Evolutionary conservation across 1,140 invertebrate genomes (phyloP).

Genomic region (Orchestia grillus): DNA sequence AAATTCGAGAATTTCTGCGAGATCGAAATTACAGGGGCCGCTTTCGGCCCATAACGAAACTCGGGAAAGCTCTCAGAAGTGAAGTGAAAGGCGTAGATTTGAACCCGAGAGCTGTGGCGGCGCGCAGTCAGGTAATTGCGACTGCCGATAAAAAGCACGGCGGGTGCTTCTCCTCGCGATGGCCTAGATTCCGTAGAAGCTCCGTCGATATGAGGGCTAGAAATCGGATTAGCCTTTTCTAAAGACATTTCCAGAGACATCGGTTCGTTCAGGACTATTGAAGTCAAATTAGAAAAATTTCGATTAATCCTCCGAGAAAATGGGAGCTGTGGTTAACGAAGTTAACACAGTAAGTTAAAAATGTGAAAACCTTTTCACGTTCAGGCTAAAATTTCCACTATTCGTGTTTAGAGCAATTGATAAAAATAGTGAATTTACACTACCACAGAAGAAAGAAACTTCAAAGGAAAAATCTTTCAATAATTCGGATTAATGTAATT

Average conservation of each 20-base stretch:
- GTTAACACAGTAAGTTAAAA: background rate
- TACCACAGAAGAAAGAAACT: background rate
- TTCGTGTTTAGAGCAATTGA: background rate
- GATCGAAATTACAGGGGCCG: constrained; percentile 47
- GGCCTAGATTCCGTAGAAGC: background rate
- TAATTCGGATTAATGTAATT: no score
- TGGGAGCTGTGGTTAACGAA: background rate
- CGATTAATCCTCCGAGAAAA: background rate
- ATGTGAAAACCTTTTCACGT: background rate
- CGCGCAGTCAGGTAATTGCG: constrained; percentile 12
- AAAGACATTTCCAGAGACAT: background rate
- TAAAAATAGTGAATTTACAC: background rate
- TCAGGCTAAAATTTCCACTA: background rate
- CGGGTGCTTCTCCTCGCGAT: background rate
- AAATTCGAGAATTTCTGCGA: constrained; percentile 47
- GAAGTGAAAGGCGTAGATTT: constrained; percentile 10
- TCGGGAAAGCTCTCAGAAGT: constrained; percentile 40
- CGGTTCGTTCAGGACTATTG: background rate
- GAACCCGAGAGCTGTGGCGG: background rate
- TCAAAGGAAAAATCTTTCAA: background rate
- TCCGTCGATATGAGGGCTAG: background rate
- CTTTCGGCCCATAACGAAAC: constrained; percentile 16
- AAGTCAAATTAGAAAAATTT: no score
- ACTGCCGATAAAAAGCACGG: background rate
- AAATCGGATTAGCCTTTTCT: constrained; percentile 4